Evolutionary conservation across 2,888 invertebrate species (phyloP).

Genomic region (Hypselothyrea guttata): DNA sequence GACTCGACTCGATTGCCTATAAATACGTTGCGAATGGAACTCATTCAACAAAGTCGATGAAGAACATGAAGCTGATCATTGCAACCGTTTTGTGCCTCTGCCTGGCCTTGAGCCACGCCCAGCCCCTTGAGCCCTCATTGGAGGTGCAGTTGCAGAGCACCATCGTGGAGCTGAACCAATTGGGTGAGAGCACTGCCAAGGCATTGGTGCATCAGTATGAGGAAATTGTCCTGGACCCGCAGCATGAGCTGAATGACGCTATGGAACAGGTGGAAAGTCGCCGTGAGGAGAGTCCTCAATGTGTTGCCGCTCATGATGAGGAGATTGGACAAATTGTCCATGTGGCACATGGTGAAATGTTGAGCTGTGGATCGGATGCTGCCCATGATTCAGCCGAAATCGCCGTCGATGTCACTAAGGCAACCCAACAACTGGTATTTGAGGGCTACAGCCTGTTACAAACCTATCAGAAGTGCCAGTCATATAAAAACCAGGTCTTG

Average conservation of each 20-base stretch:
- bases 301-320: conserved; percentile 61
- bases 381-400: conserved; percentile 68
- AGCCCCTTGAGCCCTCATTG: conserved; percentile 40
- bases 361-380: conserved; percentile 58
- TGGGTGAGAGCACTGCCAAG: conserved; percentile 52
- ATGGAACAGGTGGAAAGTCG: conserved; percentile 59
- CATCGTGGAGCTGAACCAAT: conserved; percentile 46
- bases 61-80: conserved; percentile 45
- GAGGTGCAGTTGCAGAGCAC: conserved; percentile 44
- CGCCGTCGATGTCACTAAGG: conserved; percentile 59
- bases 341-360: conserved; percentile 55
- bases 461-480: conserved; percentile 59
- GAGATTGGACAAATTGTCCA: conserved; percentile 46
- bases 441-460: conserved; percentile 55
- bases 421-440: conserved; percentile 66
- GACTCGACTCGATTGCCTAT: conserved; percentile 27
- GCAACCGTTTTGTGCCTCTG: conserved; percentile 25
- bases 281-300: conserved; percentile 48
- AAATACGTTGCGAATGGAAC: conserved; percentile 30
- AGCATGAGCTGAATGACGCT: conserved; percentile 61
- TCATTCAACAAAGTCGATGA: conserved; percentile 13
- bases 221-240: conserved; percentile 62
- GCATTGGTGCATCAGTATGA: conserved; percentile 59
- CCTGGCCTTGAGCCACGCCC: conserved; percentile 40
- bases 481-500: conserved; percentile 45